These are phyloP conservation scores for Epistrophe eligans DNA, from an alignment of 2,888 invertebrate species.

Conservation along the genomic window DNA sequence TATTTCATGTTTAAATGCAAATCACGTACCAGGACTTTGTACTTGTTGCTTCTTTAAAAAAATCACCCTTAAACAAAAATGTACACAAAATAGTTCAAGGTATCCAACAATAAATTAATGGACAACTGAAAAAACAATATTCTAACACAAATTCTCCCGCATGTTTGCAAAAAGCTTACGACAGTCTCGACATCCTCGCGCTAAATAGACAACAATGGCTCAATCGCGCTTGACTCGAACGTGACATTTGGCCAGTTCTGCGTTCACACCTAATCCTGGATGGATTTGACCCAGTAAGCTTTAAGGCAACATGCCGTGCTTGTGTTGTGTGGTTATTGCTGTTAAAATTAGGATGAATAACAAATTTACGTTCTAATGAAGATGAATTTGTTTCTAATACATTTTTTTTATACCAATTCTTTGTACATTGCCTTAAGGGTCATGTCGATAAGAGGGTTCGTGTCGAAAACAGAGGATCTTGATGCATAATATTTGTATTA, in stretches of 20 bases:
- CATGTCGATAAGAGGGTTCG: not conserved
- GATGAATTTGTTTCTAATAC: conserved; percentile 29
- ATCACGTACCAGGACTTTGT: conserved; percentile 33
- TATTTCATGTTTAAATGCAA: not conserved
- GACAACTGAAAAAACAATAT: conserved; percentile 29
- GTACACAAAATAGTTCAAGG: conserved; percentile 22
- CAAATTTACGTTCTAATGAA: conserved; percentile 60
- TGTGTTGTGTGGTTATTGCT: conserved; percentile 30
- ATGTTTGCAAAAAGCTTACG: conserved; percentile 58
- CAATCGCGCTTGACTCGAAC: conserved; percentile 63
- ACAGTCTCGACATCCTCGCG: conserved; percentile 27
- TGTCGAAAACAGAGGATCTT: not conserved
- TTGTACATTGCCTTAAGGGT: not conserved
- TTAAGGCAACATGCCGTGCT: conserved; percentile 58
- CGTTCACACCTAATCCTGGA: conserved; percentile 49
- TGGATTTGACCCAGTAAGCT: conserved; percentile 72
- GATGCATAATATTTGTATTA: not conserved
- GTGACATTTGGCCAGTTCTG: conserved; percentile 69
- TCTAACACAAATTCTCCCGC: conserved; percentile 33
- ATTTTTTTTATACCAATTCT: not conserved
- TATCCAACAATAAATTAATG: conserved; percentile 16
- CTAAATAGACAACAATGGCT: conserved; percentile 56
- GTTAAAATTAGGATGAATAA: conserved; percentile 50
- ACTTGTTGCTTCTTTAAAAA: conserved; percentile 18
- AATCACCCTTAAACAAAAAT: not conserved